phyloP scores from a whole-genome alignment of 2,113 vertebrate genomes.

The Sialia sialis region DNA sequence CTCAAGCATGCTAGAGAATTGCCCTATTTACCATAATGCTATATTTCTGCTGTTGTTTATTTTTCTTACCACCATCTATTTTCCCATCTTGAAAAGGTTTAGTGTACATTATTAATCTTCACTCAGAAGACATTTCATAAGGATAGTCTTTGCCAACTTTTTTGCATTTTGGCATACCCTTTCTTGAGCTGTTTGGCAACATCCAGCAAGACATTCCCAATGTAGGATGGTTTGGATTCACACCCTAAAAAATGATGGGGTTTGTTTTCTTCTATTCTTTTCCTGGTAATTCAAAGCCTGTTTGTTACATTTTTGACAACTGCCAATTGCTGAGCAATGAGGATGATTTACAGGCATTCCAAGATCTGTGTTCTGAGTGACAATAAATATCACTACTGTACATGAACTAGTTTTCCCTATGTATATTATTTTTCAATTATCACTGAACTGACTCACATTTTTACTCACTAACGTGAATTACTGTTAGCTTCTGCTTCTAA shows the following conservation, averaged over 20 bases:
- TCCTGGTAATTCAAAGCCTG: not conserved
- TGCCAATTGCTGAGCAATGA: not conserved
- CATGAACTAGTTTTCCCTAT: not conserved
- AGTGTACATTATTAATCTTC: not conserved
- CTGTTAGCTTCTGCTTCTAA: not conserved
- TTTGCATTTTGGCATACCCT: not conserved
- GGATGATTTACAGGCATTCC: not conserved
- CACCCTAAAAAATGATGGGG: accelerated
- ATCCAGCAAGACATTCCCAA: not conserved
- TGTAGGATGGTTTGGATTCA: not conserved
- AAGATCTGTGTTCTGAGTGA: not conserved
- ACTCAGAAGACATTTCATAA: not conserved
- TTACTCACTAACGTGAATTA: not conserved
- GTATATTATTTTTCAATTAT: not conserved
- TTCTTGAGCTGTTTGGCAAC: not conserved
- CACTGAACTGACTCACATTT: not conserved
- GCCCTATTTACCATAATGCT: not conserved
- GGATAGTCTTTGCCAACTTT: not conserved
- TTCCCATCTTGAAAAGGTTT: not conserved
- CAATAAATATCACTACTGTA: not conserved
- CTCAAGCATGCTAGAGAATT: not conserved
- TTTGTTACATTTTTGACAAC: not conserved
- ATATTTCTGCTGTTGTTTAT: not conserved
- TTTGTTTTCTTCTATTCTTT: not conserved
- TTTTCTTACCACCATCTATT: not conserved